phyloP scores from a whole-genome alignment of 2,888 invertebrate genomes.

The Endomychus coccineus region DNA sequence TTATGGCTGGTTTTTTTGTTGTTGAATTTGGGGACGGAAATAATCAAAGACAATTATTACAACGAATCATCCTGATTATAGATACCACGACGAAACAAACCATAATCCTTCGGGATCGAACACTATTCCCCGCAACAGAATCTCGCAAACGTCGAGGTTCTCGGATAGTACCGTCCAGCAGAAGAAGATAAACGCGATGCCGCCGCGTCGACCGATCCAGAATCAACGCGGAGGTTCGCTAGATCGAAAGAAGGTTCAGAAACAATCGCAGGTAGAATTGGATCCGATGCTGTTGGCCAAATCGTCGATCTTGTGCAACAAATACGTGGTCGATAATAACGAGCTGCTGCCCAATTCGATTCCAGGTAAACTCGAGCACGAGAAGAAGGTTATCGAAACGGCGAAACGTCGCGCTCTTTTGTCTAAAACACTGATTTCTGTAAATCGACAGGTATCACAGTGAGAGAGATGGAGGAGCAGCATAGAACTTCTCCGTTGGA shows the following conservation, averaged over 20 bases:
- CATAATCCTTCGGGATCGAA: conserved; percentile 24
- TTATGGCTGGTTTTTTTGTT: too few species aligned
- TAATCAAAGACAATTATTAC: too few species aligned
- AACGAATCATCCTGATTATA: too few species aligned
- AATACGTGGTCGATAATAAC: conserved; percentile 55
- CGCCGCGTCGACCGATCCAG: conserved; percentile 9
- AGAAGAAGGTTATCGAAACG: too few species aligned
- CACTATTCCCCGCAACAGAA: conserved; percentile 34
- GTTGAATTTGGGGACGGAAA: too few species aligned
- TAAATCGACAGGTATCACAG: conserved; percentile 24
- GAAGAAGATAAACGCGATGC: neutral
- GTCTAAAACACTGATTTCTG: conserved; percentile 6
- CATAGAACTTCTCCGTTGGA: conserved; percentile 16
- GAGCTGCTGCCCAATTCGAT: conserved; percentile 36
- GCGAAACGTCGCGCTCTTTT: conserved; percentile 1
- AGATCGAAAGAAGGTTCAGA: conserved; percentile 34
- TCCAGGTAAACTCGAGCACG: too few species aligned
- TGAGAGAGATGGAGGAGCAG: conserved; percentile 19
- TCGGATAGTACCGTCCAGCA: conserved; percentile 19
- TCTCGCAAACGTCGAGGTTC: conserved; percentile 38
- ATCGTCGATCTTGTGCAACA: conserved; percentile 62
- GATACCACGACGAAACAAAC: conserved; percentile 36
- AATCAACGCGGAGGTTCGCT: conserved; percentile 32
- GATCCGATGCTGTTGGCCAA: conserved; percentile 42
- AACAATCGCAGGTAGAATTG: conserved; percentile 36